Evolutionary conservation across 2,888 invertebrate species (phyloP).

Genomic region (Alloplasta piceator): DNA sequence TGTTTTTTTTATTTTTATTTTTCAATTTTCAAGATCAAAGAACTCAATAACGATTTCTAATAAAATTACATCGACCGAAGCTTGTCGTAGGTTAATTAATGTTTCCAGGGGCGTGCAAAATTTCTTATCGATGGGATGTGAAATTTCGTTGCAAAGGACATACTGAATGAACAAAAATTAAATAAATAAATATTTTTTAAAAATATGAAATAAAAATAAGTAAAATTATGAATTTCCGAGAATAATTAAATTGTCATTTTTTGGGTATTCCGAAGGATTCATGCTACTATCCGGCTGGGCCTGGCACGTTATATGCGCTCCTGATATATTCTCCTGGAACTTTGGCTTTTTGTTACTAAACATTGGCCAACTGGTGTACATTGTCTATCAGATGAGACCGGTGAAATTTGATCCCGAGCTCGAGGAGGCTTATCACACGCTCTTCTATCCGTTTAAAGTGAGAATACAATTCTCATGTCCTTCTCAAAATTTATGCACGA

Average conservation of each 20-base stretch:
- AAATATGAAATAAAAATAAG: no score
- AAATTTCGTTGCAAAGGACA: no score
- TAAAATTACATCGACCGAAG: background rate
- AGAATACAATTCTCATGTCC: constrained; percentile 46
- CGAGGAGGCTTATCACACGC: constrained; percentile 91
- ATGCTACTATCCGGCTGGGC: constrained; percentile 93
- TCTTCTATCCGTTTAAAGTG: constrained; percentile 93
- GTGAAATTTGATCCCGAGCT: constrained; percentile 93
- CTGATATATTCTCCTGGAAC: constrained; percentile 95
- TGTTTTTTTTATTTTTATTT: no score
- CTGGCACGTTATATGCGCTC: constrained; percentile 95
- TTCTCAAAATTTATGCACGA: no score
- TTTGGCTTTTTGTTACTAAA: constrained; percentile 92
- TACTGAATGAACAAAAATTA: no score
- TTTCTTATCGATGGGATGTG: no score
- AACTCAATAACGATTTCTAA: background rate
- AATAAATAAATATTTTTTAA: no score
- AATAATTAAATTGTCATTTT: constrained; percentile 56
- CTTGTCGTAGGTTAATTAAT: no score
- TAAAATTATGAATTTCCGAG: constrained; percentile 52
- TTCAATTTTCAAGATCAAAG: background rate
- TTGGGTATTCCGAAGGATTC: constrained; percentile 85
- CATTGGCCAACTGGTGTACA: constrained; percentile 91
- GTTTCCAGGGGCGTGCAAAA: no score
- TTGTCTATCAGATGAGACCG: constrained; percentile 92